Conservation (phyloP, 1,140 invertebrate species). For the Ceratina japonica region DNA sequence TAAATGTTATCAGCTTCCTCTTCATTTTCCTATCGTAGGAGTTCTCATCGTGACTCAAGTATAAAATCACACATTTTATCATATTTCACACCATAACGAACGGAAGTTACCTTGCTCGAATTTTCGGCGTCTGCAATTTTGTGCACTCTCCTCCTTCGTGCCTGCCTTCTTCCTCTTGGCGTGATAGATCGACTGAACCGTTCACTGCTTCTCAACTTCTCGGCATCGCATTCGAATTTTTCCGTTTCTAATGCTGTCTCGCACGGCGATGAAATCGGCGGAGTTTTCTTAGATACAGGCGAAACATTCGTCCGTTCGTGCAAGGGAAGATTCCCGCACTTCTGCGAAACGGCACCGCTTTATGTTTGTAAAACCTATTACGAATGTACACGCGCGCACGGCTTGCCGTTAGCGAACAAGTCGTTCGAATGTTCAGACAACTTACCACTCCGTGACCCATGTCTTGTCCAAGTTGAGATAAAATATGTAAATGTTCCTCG, state of each 20-base stretch:
- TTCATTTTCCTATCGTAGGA: slow-evolving; percentile 71
- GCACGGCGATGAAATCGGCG: slow-evolving; percentile 70
- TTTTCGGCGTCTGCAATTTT: slow-evolving; percentile 64
- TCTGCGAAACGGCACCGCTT: slow-evolving; percentile 58
- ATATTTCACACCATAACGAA: not conserved
- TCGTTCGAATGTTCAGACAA: not conserved
- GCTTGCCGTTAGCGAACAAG: not conserved
- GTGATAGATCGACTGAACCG: slow-evolving; percentile 80
- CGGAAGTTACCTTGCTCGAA: slow-evolving; percentile 70
- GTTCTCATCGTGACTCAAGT: not conserved
- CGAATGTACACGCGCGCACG: not conserved
- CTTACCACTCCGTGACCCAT: slow-evolving; percentile 77
- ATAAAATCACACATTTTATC: not conserved
- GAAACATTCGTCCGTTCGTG: slow-evolving; percentile 76
- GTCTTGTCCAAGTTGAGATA: slow-evolving; percentile 72
- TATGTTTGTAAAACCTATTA: not conserved
- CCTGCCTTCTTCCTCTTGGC: slow-evolving; percentile 76
- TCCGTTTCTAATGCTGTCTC: slow-evolving; percentile 71
- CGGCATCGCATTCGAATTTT: slow-evolving; percentile 78
- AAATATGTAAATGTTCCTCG: slow-evolving; percentile 77
- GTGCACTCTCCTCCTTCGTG: slow-evolving; percentile 69
- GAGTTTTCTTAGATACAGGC: slow-evolving; percentile 70
- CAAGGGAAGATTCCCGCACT: slow-evolving; percentile 73
- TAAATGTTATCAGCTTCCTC: slow-evolving; percentile 67
- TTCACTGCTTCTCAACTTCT: slow-evolving; percentile 80